phyloP scores from a whole-genome alignment of 2,113 vertebrate genomes.

The Anas platyrhynchos region DNA sequence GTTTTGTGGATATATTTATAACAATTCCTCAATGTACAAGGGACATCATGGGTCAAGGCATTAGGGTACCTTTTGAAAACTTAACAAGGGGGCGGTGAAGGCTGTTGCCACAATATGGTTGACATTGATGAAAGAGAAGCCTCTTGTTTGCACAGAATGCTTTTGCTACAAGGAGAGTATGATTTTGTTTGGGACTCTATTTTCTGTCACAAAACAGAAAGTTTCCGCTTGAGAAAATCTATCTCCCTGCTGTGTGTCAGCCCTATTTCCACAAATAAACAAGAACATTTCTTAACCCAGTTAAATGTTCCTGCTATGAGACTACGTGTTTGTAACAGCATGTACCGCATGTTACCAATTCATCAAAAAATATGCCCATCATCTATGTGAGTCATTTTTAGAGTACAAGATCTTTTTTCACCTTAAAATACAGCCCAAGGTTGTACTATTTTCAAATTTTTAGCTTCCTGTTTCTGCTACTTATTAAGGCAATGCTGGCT shows the following conservation, averaged over 20 bases:
- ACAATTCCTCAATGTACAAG: not conserved
- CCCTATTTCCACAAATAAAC: constrained; percentile 26
- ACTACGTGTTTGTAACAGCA: not conserved
- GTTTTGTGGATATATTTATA: not conserved
- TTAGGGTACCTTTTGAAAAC: not conserved
- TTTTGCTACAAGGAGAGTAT: not conserved
- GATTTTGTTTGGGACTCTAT: not conserved
- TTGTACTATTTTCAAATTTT: not conserved
- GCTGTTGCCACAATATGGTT: not conserved
- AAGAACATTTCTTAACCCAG: constrained; percentile 4
- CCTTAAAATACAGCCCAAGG: not conserved
- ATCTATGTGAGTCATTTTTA: not conserved
- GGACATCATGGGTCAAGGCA: not conserved
- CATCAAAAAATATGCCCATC: not conserved
- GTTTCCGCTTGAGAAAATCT: not conserved
- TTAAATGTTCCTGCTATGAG: not conserved
- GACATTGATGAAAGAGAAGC: not conserved
- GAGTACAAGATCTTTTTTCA: not conserved
- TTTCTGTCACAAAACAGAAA: not conserved
- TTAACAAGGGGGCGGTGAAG: not conserved
- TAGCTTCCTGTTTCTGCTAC: not conserved
- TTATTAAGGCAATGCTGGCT: not conserved
- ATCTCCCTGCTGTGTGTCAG: not conserved
- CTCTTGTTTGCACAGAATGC: not conserved
- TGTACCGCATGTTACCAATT: not conserved